Percentiles rank a stretch among this genome's conserved stretches.
These are phyloP conservation scores for Gymnarchus niloticus DNA, from an alignment of 2,113 vertebrate genomes.

Conservation along the genomic window DNA sequence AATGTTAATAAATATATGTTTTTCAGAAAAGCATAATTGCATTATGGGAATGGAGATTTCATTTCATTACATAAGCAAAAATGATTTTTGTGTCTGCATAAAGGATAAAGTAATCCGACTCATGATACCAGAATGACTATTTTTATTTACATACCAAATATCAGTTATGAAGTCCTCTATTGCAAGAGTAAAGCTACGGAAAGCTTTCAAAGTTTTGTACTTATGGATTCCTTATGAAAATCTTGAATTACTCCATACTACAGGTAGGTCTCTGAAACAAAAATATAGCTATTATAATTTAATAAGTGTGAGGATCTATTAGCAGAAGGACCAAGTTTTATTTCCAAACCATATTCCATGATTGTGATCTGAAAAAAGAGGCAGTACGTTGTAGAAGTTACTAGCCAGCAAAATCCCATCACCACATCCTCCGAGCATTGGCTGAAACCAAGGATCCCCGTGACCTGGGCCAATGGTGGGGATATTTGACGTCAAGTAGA, in stretches of 20 bases:
- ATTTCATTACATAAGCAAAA: not conserved
- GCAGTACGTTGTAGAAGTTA: too few species aligned
- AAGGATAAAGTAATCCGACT: not conserved
- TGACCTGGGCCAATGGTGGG: too few species aligned
- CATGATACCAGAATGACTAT: not conserved
- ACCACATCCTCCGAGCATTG: too few species aligned
- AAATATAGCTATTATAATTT: not conserved
- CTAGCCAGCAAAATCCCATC: too few species aligned
- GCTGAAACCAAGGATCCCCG: too few species aligned
- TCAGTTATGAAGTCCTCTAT: not conserved
- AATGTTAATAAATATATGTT: not conserved
- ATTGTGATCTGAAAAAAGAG: too few species aligned
- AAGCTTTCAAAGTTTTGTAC: not conserved
- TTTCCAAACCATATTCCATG: too few species aligned
- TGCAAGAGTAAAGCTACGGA: not conserved
- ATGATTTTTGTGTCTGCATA: not conserved
- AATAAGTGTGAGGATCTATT: too few species aligned
- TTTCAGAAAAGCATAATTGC: not conserved
- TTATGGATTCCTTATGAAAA: not conserved
- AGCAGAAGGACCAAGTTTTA: too few species aligned
- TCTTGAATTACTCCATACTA: not conserved
- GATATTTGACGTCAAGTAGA: too few species aligned
- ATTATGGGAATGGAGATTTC: not conserved
- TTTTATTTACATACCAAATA: not conserved
- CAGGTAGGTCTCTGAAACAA: not conserved